phyloP scores from a whole-genome alignment of 2,797 vertebrate species.

The Saxicola maurus region DNA sequence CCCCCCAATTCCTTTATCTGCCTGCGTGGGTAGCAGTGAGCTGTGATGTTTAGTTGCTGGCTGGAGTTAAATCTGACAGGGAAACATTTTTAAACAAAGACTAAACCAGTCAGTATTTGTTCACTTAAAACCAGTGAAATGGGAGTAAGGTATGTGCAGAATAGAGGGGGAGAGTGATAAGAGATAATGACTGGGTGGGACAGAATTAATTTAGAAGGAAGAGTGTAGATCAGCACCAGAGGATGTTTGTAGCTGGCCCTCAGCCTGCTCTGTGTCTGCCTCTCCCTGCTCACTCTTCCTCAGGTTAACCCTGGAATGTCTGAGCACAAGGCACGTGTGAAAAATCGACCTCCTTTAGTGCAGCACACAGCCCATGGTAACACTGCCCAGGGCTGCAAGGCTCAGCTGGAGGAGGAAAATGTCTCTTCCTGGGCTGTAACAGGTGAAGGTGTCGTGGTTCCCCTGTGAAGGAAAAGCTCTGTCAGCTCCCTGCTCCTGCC shows the following conservation, averaged over 20 bases:
- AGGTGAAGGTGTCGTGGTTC: accelerated
- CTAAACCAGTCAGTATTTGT: not conserved
- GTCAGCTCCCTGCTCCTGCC: not conserved
- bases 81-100: not conserved
- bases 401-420: not conserved
- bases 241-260: not conserved
- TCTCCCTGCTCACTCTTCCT: not conserved
- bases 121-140: not conserved
- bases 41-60: not conserved
- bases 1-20: not conserved
- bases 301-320: not conserved
- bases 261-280: not conserved
- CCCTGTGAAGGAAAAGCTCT: not conserved
- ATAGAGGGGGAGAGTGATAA: not conserved
- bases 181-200: not conserved
- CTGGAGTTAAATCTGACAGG: not conserved
- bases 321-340: not conserved
- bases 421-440: accelerated
- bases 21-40: not conserved
- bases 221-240: not conserved
- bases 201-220: not conserved
- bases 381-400: not conserved
- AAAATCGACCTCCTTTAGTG: not conserved
- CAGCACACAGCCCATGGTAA: too few species aligned
- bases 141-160: not conserved